Evolutionary conservation across 1,140 invertebrate species (phyloP).

Genomic region (Maniola jurtina): DNA sequence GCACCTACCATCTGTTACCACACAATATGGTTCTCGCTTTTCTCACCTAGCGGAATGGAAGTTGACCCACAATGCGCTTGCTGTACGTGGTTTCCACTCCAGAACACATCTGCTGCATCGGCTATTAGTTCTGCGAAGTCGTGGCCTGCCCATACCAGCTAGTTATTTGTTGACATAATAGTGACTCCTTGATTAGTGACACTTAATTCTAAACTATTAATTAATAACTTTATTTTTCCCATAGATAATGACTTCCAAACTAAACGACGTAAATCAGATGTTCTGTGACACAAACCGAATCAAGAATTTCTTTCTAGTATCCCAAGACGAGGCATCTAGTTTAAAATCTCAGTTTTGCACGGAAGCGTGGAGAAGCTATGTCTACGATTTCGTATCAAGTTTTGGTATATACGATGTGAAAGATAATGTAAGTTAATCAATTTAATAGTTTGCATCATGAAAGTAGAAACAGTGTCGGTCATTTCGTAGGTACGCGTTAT

Average conservation of each 20-base stretch:
- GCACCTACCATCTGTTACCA: too few relatives aligned
- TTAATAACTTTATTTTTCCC: conserved; percentile 25
- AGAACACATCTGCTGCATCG: background rate
- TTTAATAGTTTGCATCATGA: background rate
- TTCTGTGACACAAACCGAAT: conserved; percentile 75
- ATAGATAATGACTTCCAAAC: conserved; percentile 64
- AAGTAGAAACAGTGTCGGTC: too few relatives aligned
- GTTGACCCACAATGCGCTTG: too few relatives aligned
- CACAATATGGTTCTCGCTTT: too few relatives aligned
- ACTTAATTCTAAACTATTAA: background rate
- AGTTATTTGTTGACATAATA: too few relatives aligned
- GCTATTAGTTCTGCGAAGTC: too few relatives aligned
- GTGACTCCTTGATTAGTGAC: too few relatives aligned
- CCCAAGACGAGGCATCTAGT: conserved; percentile 48
- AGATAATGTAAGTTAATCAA: conserved; percentile 66
- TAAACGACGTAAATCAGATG: conserved; percentile 57
- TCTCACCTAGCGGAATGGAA: too few relatives aligned
- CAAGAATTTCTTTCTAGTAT: conserved; percentile 70
- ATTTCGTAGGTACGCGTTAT: too few relatives aligned
- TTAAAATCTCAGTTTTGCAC: conserved; percentile 72
- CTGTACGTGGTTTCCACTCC: too few relatives aligned
- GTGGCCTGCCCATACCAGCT: too few relatives aligned
- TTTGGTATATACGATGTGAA: conserved; percentile 78
- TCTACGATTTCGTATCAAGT: conserved; percentile 73
- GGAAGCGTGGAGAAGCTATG: conserved; percentile 73